Evolutionary conservation across 2,113 vertebrate species (phyloP), one percentile per base, ranked within the genome.

Genomic region (Columba janthina): DNA sequence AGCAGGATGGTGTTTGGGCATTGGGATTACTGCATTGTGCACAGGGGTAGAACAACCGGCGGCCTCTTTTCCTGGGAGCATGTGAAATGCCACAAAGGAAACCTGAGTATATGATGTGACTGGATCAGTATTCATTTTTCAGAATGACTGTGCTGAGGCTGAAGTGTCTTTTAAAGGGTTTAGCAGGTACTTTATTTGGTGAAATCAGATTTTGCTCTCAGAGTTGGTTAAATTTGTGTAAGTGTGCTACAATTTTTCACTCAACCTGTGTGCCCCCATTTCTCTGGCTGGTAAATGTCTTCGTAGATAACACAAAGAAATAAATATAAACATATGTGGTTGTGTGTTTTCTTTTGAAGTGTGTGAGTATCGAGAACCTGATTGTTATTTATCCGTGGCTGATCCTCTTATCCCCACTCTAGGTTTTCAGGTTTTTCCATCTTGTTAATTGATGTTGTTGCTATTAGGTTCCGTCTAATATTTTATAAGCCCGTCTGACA

Each of bases 291-390:
- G 29, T 91, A 88, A 95, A 58, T 73, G 15, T 50, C 61, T 65
- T 81, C 34, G 22, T 38, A 85, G 54, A 32, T 89, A 93, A 67
- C 42, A 75, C 13, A 51, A 64, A 60, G 56, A 75, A 83, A 81
- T 93, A 93, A 93, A 92, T 85, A 71, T 10, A 90, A 88, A 66
- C 14, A 32, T 40, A 8, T 24, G 31, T 67, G 34, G 51, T 42
- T 81, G 18, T 51, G 29, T 57, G 12, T 80, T 64, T 89, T 32
- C 70, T 89, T 96, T 94, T 85, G 74, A 95, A 89, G 74, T 69
- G n/a, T 5, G 1, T n/a, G 38, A 65, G 54, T 78, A 73, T 69
- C 0, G 0, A 81, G 93, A 75, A 56, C 65, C 34, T 84, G 69
- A 77, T 82, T 73, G 69, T 84, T 93, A 38, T 69, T 96, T 89